Evolutionary conservation across 2,888 invertebrate genomes (phyloP).

Genomic region (Machimus rusticus): DNA sequence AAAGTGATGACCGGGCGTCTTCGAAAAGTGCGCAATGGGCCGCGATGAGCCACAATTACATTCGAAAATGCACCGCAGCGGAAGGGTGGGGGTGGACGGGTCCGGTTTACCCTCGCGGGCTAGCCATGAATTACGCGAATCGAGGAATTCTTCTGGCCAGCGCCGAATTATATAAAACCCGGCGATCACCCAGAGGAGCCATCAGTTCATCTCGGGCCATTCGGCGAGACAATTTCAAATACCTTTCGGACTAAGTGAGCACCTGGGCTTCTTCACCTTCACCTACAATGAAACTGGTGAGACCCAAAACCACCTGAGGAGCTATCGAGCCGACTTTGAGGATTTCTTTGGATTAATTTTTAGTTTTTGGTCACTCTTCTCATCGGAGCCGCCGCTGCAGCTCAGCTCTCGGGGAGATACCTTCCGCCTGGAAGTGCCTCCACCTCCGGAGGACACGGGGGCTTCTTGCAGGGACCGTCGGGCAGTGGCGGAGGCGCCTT

Average conservation of each 20-base stretch:
- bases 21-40: neutral
- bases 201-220: conserved; percentile 47
- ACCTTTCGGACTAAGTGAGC: conserved; percentile 24
- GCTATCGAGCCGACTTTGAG: neutral
- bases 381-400: conserved; percentile 52
- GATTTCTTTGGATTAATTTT: conserved; percentile 22
- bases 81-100: neutral
- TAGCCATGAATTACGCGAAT: neutral
- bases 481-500: neutral
- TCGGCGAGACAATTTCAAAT: conserved; percentile 22
- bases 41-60: neutral
- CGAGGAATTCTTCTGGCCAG: neutral
- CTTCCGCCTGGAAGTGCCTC: conserved; percentile 52
- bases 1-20: neutral
- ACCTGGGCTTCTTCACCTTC: neutral
- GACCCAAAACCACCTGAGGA: neutral
- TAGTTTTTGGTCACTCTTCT: conserved; percentile 49
- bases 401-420: conserved; percentile 55
- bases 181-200: conserved; percentile 42
- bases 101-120: neutral
- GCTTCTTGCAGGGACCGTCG: neutral
- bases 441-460: conserved; percentile 48
- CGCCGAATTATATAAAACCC: conserved; percentile 41
- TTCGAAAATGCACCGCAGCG: neutral
- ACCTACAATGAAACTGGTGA: conserved; percentile 47